These are phyloP conservation scores for Lathamus discolor DNA, from an alignment of 2,113 vertebrate species.

Conservation along the genomic window DNA sequence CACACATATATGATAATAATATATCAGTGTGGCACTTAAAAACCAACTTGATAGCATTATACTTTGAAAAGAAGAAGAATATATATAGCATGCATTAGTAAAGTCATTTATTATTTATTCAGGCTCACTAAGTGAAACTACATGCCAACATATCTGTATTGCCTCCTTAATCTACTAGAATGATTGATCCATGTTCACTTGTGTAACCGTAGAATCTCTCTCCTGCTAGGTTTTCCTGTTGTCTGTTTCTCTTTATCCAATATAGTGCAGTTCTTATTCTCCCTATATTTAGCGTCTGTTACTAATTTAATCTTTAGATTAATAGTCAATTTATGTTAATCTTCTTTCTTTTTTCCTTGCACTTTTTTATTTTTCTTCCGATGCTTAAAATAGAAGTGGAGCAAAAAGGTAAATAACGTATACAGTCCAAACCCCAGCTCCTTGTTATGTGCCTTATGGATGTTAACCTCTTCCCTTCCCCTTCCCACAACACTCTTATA, in stretches of 20 bases:
- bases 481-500: slow-evolving; percentile 80
- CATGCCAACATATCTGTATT: slow-evolving; percentile 76
- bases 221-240: slow-evolving; percentile 83
- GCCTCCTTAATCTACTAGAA: slow-evolving; percentile 79
- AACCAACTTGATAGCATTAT: slow-evolving; percentile 7
- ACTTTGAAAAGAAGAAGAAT: slow-evolving; percentile 52
- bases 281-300: slow-evolving; percentile 91
- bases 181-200: slow-evolving; percentile 80
- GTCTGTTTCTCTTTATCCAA: slow-evolving; percentile 83
- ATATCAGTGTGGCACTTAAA: slow-evolving; percentile 6
- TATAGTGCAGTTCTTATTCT: slow-evolving; percentile 86
- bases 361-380: slow-evolving; percentile 98
- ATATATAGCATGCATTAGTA: slow-evolving; percentile 70
- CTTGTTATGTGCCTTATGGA: slow-evolving; percentile 98
- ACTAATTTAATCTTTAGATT: slow-evolving; percentile 90
- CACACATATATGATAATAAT: slow-evolving; percentile 48
- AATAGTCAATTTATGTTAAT: slow-evolving; percentile 99
- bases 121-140: slow-evolving; percentile 80
- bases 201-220: slow-evolving; percentile 82
- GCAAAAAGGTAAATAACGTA: slow-evolving; percentile 99
- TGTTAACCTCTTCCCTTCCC: slow-evolving; percentile 88
- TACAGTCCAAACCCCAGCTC: slow-evolving; percentile 94
- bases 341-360: slow-evolving; percentile 96
- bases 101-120: slow-evolving; percentile 81
- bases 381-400: slow-evolving; percentile 99